These are phyloP conservation scores for Lepilemur septentrionalis DNA, from an alignment of 2,797 vertebrate genomes.

Conservation along the genomic window DNA sequence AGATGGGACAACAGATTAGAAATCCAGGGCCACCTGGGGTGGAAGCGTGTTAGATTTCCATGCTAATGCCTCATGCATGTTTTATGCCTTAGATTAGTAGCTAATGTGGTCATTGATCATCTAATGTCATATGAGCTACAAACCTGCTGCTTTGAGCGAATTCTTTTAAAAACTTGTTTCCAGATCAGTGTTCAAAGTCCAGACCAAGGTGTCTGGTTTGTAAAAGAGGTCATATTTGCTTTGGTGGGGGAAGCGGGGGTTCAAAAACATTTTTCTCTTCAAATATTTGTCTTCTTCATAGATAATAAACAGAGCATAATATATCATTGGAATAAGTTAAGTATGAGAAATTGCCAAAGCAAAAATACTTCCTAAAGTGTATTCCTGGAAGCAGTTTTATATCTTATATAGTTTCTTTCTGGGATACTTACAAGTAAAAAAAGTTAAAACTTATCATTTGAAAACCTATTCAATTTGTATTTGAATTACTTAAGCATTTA, in stretches of 20 bases:
- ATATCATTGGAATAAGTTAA: conserved; percentile 53
- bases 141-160: conserved; percentile 42
- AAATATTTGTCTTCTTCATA: conserved; percentile 32
- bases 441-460: conserved; percentile 35
- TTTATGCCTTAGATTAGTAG: conserved; percentile 72
- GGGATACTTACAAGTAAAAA: conserved; percentile 14
- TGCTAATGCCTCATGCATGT: conserved; percentile 71
- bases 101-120: conserved; percentile 73
- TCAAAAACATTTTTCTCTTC: conserved; percentile 62
- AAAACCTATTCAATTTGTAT: conserved; percentile 18
- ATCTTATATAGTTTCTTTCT: conserved; percentile 7
- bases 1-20: conserved; percentile 67
- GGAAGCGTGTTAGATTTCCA: conserved; percentile 57
- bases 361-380: conserved; percentile 38
- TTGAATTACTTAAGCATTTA: conserved; percentile 44
- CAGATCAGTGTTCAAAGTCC: conserved; percentile 60
- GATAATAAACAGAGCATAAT: conserved; percentile 55
- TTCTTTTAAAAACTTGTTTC: conserved; percentile 53
- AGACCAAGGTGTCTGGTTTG: conserved; percentile 1
- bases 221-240: conserved; percentile 33
- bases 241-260: not conserved
- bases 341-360: conserved; percentile 58
- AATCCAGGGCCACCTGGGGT: conserved; percentile 57
- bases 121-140: conserved; percentile 29
- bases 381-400: not conserved